Evolutionary conservation across 2,113 vertebrate species (phyloP), one percentile per base, ranked within the genome.

Genomic region (Phocoena phocoena): DNA sequence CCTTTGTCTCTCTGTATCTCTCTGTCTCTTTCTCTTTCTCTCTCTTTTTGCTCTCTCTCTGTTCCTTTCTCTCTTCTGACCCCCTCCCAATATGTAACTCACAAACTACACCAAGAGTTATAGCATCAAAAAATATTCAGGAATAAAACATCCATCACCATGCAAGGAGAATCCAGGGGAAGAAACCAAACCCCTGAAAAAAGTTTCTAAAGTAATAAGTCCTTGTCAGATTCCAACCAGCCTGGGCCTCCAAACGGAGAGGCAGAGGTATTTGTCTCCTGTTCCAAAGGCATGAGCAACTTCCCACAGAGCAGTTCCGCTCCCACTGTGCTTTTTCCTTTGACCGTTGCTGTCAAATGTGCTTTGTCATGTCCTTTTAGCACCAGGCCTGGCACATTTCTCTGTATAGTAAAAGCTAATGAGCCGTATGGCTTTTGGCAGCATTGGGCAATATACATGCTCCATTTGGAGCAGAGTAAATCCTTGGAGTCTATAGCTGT

Each of bases 381-480:
- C 97, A 97, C 97, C 96, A 97, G 98, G 90, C 92, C 98, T 98
- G 98, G 98, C 88, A 62, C 94, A 97, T 85, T 98, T 98, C 98
- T 98, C 97, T 74, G 96, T 98, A 97, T 96, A 98, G 98, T 98
- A 98, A 99, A 98, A 98, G 97, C 98, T 98, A 98, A 98, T 98
- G 98, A 97, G 90, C 97, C 96, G 68, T 98, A 98, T 79, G 86
- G 84, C 95, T 98, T 97, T 97, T 99, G 98, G 98, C 98, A 98
- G 86, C 38, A 36, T 15, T 91, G 71, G 89, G 55, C 65, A 95
- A 96, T 98, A 95, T 96, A 98, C 97, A 98, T 96, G 98, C 98
- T 98, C 98, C 98, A 93, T 96, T 98, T 98, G 98, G 97, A 98
- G 96, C 97, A 94, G 92, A 98, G 96, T 80, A 97, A 98, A 97